Evolutionary conservation across 2,797 vertebrate species (phyloP), one percentile per base, ranked within the genome.

Genomic region (Sebastes jordani): DNA sequence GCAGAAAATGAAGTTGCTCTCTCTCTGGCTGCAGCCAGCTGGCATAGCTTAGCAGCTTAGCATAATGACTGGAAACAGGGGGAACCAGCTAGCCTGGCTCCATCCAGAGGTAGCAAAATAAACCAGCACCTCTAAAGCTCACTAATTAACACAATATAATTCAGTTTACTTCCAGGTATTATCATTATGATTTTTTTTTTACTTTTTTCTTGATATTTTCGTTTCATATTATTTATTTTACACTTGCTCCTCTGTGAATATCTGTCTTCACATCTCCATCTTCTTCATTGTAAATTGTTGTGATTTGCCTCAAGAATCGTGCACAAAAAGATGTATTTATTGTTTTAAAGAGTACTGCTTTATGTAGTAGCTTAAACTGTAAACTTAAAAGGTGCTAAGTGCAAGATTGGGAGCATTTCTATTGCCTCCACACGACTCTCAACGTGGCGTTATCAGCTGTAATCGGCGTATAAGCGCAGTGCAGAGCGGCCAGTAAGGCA

Each of bases 61-160:
- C 42, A 18, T 46, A 46, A 46, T 46, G 42, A 46, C 42, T 46
- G 42, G 42, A 18, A 46, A 46, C 42, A 46, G 42, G 42, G 42
- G 42, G 42, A 46, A 46, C 0, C 42, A 46, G 16, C 6, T 46
- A 46, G 42, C 42, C 42, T 18, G 42, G 16, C 42, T 46, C 42
- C 14, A 0, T 46, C 16, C 16, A 46, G 42, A 46, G 16, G 42
- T 46, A 18, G 42, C 42, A 46, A 46, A 46, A 46, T 46, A 46
- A 18, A 46, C 42, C 16, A 46, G 42, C 42, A 46, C 16, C 16
- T 46, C 42, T 46, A 52, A 23, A 55, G 5, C 36, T 72, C 38
- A 14, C 1, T 18, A 22, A 52, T 23, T 23, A 32, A 60, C 13
- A 18, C 3, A 0, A 0, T 46, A 1, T 46, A 46, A 0, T 46